These are phyloP conservation scores for Allophyes oxyacanthae DNA, from an alignment of 2,888 invertebrate genomes.

Conservation along the genomic window DNA sequence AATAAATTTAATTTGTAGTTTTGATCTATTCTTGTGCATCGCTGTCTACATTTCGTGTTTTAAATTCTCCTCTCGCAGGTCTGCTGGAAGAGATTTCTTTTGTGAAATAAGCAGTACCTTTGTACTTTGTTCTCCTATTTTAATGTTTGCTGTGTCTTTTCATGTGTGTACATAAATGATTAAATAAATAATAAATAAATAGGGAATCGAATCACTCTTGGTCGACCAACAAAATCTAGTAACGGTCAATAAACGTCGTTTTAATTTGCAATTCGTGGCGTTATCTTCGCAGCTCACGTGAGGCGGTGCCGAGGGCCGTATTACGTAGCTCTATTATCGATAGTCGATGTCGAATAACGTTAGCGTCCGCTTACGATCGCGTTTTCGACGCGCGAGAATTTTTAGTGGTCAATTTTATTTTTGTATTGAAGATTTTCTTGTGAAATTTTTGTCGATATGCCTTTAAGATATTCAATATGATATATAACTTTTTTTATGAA, in stretches of 20 bases:
- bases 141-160: too few relatives aligned
- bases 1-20: too few relatives aligned
- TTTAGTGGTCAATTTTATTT: conserved; percentile 37
- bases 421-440: conserved; percentile 14
- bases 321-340: conserved; percentile 52
- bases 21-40: too few relatives aligned
- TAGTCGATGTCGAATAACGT: conserved; percentile 37
- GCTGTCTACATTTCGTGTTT: too few relatives aligned
- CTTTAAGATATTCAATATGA: too few relatives aligned
- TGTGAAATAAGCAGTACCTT: too few relatives aligned
- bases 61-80: too few relatives aligned
- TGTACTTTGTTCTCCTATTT: too few relatives aligned
- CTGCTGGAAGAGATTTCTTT: too few relatives aligned
- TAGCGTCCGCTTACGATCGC: conserved; percentile 40
- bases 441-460: conserved; percentile 14
- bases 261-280: conserved; percentile 76
- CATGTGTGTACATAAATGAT: too few relatives aligned
- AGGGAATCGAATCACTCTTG: conserved; percentile 66
- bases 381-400: conserved; percentile 34
- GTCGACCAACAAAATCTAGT: conserved; percentile 68
- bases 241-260: conserved; percentile 78
- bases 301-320: conserved; percentile 57
- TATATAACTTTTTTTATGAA: too few relatives aligned
- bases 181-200: too few relatives aligned
- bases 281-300: conserved; percentile 69